Base-by-base conservation (phyloP, 2,113 vertebrate genomes). In the Ctenodactylus gundi region DNA sequence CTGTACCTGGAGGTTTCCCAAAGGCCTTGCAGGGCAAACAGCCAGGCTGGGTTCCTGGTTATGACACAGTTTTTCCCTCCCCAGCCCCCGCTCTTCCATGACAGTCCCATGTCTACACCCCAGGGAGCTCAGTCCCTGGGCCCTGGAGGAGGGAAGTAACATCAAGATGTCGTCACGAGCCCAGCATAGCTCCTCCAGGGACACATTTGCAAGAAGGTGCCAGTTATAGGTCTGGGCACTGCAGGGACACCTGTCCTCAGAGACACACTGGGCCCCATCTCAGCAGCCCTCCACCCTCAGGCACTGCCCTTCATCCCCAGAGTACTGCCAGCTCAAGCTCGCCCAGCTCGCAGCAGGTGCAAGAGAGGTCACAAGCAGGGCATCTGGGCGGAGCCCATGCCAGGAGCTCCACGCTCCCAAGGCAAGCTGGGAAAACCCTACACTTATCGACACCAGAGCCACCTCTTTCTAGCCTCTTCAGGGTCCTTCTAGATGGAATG, bases 291-390 rank as follows among this genome's bases (percentile, higher is more conserved):
- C 80, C 39, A 14, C 31, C 27, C 41, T 11, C 21, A 36, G 82
- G 23, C 46, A 36, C 31, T 18, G 36, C 8, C 68, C 29, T 44
- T 8, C 7, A 25, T n/a, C 94, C 49, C 72, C 60, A 85, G 65
- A 67, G 86, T 49, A 17, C 4, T 11, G 7, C 49, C 85, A 76
- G 29, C 41, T 82, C 86, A 21, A 9, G 75, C 39, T 85, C 92
- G 84, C 90, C 34, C 20, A 7, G 81, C 39, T 85, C 94, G 87
- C 0, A 34, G 41, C 70, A 94, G 65, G 88, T 77, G 3, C 90
- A 25, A 6, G 53, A 20, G 55, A 91, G 83, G 95, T 91, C 81
- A 93, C 0, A 0, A 57, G 73, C 60, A 93, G 95, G 91, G 88
- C 83, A 58, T 1, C 4, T 29, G 81, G 84, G 90, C 0, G 18